Evolutionary conservation across 2,797 vertebrate genomes (phyloP), one percentile per base, ranked within the genome.

Genomic region (Strix occidentalis): DNA sequence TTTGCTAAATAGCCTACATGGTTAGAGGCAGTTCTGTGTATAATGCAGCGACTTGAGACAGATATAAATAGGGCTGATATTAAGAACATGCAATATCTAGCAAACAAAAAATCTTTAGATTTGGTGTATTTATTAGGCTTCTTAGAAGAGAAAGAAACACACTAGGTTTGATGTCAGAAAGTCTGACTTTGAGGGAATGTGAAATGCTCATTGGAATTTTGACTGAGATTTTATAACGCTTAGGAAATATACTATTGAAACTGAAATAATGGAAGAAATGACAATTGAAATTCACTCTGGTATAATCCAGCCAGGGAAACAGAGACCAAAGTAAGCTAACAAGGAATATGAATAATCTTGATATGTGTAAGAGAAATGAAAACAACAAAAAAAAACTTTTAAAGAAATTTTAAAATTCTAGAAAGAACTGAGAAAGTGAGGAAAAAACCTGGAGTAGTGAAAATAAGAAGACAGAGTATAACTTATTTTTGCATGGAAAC

Each of bases 141-240:
- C 43, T 72, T 43, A 87, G 7, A 7, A 86, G 16, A 83, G 29
- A 41, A 88, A 87, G n/a, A 92, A 89, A 20, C 4, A 53, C 3
- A 29, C 9, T 45, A 68, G 5, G 2, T 57, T 68, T 94, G 29
- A n/a, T 75, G 58, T 74, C 50, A 72, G 43, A 24, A 87, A 84
- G 16, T 66, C 33, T 91, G 41, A 75, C 37, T 56, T 60, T 16
- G 25, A 80, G 37, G 35, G 11, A 84, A 58, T 45, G 11, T 51
- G 54, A 85, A 96, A 89, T 33, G 25, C 26, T 87, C 60, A 58
- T 33, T 54, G 51, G 84, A 94, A 70, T 43, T 96, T 89, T 74
- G 37, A 29, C 41, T 89, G 29, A 71, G 51, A 56, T 58, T 72
- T 75, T 79, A 20, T 46, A 95, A 31, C n/a, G n/a, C 31, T 66